Evolutionary conservation across 2,113 vertebrate genomes (phyloP), one percentile per base, ranked within the genome.

Genomic region (Mesoclemmys tuberculata): DNA sequence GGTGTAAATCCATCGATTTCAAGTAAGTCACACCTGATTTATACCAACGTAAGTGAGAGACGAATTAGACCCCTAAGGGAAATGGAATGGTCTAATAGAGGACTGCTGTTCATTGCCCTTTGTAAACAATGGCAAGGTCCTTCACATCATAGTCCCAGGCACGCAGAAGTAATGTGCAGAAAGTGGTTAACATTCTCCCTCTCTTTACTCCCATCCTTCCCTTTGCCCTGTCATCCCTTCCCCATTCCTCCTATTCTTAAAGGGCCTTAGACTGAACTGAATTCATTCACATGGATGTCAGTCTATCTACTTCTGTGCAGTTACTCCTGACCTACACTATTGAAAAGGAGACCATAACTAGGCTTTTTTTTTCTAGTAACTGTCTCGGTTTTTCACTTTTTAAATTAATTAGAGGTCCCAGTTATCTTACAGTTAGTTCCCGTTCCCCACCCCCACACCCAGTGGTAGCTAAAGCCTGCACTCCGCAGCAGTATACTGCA

Each of bases 381-480:
- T 12, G 26, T 56, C 38, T 71, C 89, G 71, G 48, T 26, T 29
- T 92, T 48, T 29, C 46, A 93, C 87, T 96, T 91, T 87, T 24
- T 46, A 46, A 41, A 80, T 92, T 83, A 92, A 96, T 97, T 96
- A 85, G 84, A 87, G 90, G 81, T 93, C 92, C 93, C 92, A 91
- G 84, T 68, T 97, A 92, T 96, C 96, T 86, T 93, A 46, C 46
- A 94, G 93, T 81, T 93, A 96, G 93, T 51, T 51, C n/a, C n/a
- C n/a, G n/a, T n/a, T n/a, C 90, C 92, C 93, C 93, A 89, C 49
- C 6, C 12, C 11, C 49, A 81, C 91, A 91, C 91, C n/a, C n/a
- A n/a, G n/a, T n/a, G n/a, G 86, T 80, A 96, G 88, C 84, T 94
- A 92, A 93, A 94, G 91, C 84, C 84, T 96, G 82, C 61, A 78